phyloP scores from a whole-genome alignment of 1,140 invertebrate species.

The Ceratina australensis region DNA sequence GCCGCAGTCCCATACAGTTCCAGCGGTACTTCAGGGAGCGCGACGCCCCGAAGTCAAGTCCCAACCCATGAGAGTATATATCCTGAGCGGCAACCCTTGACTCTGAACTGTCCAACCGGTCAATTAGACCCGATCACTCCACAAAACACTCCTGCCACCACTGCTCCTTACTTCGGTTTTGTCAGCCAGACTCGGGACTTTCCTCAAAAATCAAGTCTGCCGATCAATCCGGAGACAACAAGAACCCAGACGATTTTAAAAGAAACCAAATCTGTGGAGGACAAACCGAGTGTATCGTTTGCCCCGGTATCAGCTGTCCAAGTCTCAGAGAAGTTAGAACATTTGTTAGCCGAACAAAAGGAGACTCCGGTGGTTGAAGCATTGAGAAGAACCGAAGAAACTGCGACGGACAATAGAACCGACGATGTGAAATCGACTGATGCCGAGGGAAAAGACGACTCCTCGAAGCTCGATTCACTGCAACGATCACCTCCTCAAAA shows the following conservation, averaged over 20 bases:
- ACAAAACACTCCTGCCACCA: constrained; percentile 74
- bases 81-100: constrained; percentile 32
- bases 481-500: not conserved
- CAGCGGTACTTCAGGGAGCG: not conserved
- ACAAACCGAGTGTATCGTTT: constrained; percentile 54
- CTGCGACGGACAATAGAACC: not conserved
- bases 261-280: constrained; percentile 29
- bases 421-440: not conserved
- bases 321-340: constrained; percentile 73
- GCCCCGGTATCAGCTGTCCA: constrained; percentile 71
- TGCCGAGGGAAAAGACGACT: not conserved
- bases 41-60: constrained; percentile 34
- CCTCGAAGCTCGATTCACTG: constrained; percentile 16
- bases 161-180: constrained; percentile 61
- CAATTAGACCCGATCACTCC: constrained; percentile 70
- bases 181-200: constrained; percentile 21
- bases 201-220: not conserved
- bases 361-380: constrained; percentile 26
- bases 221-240: not conserved
- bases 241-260: not conserved
- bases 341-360: constrained; percentile 70
- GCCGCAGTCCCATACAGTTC: constrained; percentile 9
- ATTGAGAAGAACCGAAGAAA: not conserved
- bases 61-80: constrained; percentile 3
- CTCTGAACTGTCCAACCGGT: constrained; percentile 60